Evolutionary conservation across 2,797 vertebrate species (phyloP).

Genomic region (Nyctibius grandis): DNA sequence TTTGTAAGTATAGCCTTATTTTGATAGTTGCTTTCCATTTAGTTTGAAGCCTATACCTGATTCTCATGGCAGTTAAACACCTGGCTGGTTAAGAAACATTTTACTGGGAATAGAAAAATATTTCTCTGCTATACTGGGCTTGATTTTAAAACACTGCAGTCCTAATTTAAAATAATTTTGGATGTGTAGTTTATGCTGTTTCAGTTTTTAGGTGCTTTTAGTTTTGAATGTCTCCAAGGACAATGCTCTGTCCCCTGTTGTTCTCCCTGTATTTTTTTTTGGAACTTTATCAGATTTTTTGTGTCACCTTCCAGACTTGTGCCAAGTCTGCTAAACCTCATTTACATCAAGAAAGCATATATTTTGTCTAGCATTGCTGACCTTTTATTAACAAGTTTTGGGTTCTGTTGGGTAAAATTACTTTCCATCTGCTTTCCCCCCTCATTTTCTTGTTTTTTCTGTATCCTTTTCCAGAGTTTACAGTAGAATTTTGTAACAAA

Average conservation of each 20-base stretch:
- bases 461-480: not conserved
- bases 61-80: not conserved
- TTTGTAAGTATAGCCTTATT: not conserved
- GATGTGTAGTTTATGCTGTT: not conserved
- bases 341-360: rapidly evolving
- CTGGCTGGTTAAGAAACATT: not conserved
- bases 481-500: not conserved
- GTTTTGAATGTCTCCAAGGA: not conserved
- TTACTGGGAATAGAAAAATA: not conserved
- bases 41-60: not conserved
- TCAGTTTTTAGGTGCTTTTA: not conserved
- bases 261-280: not conserved
- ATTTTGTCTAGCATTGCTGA: not conserved
- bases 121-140: not conserved
- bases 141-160: not conserved
- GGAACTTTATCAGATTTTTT: not conserved
- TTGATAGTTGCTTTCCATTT: not conserved
- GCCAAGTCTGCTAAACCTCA: not conserved
- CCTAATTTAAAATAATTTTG: not conserved
- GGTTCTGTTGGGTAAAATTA: not conserved
- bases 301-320: not conserved
- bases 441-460: not conserved
- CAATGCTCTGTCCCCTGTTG: not conserved
- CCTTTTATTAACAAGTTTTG: not conserved
- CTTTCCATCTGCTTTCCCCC: not conserved